Evolutionary conservation across 1,140 invertebrate species (phyloP), one percentile per base, ranked within the genome.

Genomic region (Dermatophagoides farinae): DNA sequence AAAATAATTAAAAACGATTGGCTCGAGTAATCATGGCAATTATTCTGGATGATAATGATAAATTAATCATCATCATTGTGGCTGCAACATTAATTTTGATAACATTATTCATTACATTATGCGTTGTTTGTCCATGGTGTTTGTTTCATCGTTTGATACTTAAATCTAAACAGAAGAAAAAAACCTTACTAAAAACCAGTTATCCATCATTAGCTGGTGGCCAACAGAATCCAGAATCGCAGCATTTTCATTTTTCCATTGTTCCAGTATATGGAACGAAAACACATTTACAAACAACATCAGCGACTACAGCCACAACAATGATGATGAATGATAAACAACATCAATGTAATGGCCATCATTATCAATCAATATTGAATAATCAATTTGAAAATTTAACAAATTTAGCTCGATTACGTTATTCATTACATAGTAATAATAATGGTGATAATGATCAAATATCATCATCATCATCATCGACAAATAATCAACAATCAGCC

Each of bases 41-140:
- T 20, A 54, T 62, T 49, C 67, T 74, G 63, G 72, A 72, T 67
- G 74, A 74, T 37, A 69, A 68, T 69, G 73, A 75, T 67, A 74
- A 70, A 62, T 64, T 75, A 47, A 57, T 76, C 53, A 44, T 75
- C 51, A 65, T 74, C 44, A 65, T 64, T 31, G 65, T 70, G 58
- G 71, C 69, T 46, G 66, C 69, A 38, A 52, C 65, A n/a, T 62
- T 67, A 57, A 47, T 75, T 8, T 18, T 72, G 37, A 40, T 72
- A 22, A 65, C 65, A 0, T 62, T 76, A 50, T 62, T 76, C 25
- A 57, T 76, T 16, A 68, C 74, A 46, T 66, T 70, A 44, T 77
- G 75, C 64, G 72, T 75, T 41, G 67, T 75, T n/a, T 70, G 65
- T 4, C 74, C 74, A 47, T 69, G 72, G 59, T 77, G 75, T 57